Evolutionary conservation across 2,888 invertebrate species (phyloP).

Genomic region (Anarsia innoxiella): DNA sequence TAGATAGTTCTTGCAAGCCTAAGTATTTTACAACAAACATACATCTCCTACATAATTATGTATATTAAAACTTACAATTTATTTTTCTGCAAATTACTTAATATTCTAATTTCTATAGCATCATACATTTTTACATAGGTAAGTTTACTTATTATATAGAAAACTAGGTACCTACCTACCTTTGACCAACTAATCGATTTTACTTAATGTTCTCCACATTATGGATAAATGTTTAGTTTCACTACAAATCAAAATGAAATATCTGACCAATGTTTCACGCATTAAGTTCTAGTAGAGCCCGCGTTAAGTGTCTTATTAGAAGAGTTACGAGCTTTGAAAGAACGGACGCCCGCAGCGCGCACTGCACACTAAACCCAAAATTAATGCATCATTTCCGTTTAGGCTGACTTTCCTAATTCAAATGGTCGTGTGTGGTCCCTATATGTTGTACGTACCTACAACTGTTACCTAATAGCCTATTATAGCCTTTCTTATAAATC

Average conservation of each 20-base stretch:
- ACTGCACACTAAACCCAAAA: constrained; percentile 47
- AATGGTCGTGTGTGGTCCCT: constrained; percentile 62
- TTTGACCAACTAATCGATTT: too few relatives aligned
- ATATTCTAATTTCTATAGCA: too few relatives aligned
- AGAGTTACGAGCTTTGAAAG: constrained; percentile 62
- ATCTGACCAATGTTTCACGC: constrained; percentile 52
- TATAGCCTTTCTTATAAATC: constrained; percentile 43
- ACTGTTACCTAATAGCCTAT: constrained; percentile 46
- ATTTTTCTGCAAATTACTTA: too few relatives aligned
- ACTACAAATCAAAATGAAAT: constrained; percentile 64
- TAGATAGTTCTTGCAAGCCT: too few relatives aligned
- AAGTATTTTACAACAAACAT: too few relatives aligned
- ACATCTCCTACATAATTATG: too few relatives aligned
- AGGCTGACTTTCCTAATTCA: constrained; percentile 63
- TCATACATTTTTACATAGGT: too few relatives aligned
- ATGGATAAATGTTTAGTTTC: constrained; percentile 46
- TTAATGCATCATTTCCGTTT: constrained; percentile 67
- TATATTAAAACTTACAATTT: too few relatives aligned
- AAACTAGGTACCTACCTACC: too few relatives aligned
- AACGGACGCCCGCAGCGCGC: constrained; percentile 62
- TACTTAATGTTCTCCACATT: too few relatives aligned
- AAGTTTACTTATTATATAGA: too few relatives aligned
- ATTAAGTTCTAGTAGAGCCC: constrained; percentile 58
- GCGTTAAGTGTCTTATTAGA: constrained; percentile 64
- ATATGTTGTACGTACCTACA: too few relatives aligned